phyloP scores from a whole-genome alignment of 2,113 vertebrate species.

The Strix uralensis region DNA sequence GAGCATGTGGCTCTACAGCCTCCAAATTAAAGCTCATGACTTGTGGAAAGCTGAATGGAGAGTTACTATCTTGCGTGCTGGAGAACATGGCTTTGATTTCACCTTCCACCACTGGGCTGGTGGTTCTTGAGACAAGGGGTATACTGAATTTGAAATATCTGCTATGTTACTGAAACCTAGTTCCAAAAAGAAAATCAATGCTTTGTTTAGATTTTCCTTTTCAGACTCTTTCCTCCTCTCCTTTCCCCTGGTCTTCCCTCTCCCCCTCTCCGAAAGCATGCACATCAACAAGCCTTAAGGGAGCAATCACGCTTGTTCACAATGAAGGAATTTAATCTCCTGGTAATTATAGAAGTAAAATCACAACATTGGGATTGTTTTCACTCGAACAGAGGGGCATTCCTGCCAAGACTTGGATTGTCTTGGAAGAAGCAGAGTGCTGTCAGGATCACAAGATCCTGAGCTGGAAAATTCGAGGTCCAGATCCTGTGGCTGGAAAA shows the following conservation, averaged over 20 bases:
- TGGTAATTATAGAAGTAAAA: neutral
- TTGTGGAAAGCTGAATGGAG: neutral
- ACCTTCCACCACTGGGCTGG: neutral
- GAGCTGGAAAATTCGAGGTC: rapidly evolving
- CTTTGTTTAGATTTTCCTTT: neutral
- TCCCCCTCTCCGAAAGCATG: neutral
- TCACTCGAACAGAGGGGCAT: neutral
- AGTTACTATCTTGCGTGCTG: too few species aligned
- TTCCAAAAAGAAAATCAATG: neutral
- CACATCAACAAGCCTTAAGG: neutral
- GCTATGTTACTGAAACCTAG: neutral
- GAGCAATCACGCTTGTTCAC: neutral
- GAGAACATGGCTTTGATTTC: neutral
- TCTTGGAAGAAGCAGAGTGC: neutral
- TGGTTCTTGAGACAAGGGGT: neutral
- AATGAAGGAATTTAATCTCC: neutral
- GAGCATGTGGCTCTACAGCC: neutral
- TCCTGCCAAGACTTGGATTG: neutral
- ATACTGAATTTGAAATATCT: neutral
- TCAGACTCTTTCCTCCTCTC: neutral
- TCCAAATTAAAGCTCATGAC: neutral
- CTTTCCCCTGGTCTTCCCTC: neutral
- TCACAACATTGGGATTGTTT: neutral
- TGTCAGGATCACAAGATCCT: neutral
- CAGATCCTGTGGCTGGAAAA: neutral